Conservation (phyloP, 1,140 invertebrate genomes). For the Temnothorax longispinosus region DNA sequence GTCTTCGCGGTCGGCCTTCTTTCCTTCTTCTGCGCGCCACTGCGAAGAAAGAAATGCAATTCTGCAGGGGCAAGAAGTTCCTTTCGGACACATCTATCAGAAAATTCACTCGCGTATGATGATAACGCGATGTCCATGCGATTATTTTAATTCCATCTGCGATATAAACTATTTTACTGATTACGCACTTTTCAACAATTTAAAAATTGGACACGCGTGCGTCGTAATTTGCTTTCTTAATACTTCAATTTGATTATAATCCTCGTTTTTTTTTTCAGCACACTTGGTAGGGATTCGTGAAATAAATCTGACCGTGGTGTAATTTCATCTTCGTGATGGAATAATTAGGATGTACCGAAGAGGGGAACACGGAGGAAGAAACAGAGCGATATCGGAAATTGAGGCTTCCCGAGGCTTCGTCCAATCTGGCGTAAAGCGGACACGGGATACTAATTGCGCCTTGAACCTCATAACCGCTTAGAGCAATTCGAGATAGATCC, state of each 20-base stretch:
- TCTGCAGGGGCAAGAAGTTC: background rate
- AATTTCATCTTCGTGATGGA: constrained; percentile 51
- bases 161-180: background rate
- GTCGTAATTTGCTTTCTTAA: background rate
- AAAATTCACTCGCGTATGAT: background rate
- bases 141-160: background rate
- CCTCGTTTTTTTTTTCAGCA: background rate
- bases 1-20: constrained; percentile 93
- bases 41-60: constrained; percentile 79
- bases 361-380: background rate
- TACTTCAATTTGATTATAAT: background rate
- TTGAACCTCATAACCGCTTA: constrained; percentile 21
- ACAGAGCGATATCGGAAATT: constrained; percentile 59
- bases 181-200: background rate
- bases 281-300: background rate
- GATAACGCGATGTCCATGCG: background rate
- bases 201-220: background rate
- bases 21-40: constrained; percentile 94
- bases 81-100: background rate
- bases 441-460: constrained; percentile 63
- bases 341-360: constrained; percentile 56
- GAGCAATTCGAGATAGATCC: background rate
- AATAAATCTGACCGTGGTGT: constrained; percentile 37
- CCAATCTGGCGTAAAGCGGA: constrained; percentile 55
- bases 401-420: constrained; percentile 54